A percentile compares a stretch with the other conserved stretches of the same genome.
These are phyloP conservation scores for Andrena bucephala DNA, from an alignment of 2,888 invertebrate species.

Conservation along the genomic window DNA sequence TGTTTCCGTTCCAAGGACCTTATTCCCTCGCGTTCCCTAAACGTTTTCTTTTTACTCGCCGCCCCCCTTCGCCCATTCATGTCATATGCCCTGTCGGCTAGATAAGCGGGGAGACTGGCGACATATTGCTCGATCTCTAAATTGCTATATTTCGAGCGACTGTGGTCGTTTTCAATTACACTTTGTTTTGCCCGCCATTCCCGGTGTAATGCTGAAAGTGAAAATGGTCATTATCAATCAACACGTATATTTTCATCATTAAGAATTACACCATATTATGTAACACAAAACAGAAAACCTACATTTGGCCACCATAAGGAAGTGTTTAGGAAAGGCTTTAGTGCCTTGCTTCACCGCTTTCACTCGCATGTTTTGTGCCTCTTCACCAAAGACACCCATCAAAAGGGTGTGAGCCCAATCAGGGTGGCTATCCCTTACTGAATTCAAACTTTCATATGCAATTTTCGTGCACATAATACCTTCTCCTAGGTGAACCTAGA, in stretches of 20 bases:
- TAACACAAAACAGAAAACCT: not conserved
- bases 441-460: not conserved
- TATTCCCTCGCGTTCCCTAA: no score
- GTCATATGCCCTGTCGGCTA: constrained; percentile 22
- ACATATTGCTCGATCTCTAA: constrained; percentile 20
- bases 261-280: constrained; percentile 10
- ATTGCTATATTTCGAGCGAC: constrained; percentile 11
- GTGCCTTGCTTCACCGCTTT: not conserved
- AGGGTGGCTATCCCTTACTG: constrained; percentile 13
- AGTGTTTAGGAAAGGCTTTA: constrained; percentile 10
- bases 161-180: not conserved
- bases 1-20: no score
- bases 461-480: constrained; percentile 18
- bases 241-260: not conserved
- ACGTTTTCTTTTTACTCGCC: no score
- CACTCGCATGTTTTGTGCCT: constrained; percentile 14
- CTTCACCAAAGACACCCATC: constrained; percentile 16
- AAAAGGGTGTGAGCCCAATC: constrained; percentile 30
- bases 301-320: constrained; percentile 20
- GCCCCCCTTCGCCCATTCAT: constrained; percentile 1
- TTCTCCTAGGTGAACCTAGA: constrained; percentile 22
- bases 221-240: not conserved
- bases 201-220: constrained; percentile 17
- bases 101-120: constrained; percentile 19
- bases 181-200: constrained; percentile 13